A percentile compares a stretch with the other conserved stretches of the same genome.
Evolutionary conservation across 2,888 invertebrate species (phyloP).

Genomic region (Drosophila phalerata): DNA sequence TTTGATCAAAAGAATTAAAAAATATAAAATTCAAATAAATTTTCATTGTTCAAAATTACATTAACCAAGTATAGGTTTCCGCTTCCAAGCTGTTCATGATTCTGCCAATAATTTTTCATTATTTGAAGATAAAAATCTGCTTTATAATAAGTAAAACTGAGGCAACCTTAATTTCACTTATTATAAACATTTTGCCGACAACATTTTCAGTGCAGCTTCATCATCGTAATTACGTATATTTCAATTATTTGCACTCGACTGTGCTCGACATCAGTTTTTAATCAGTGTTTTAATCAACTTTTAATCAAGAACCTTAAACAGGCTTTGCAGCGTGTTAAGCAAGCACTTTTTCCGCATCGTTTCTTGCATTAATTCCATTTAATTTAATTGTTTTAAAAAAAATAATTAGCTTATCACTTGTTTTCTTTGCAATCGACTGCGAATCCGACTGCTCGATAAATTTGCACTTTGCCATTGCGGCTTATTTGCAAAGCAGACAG

Average conservation of each 20-base stretch:
- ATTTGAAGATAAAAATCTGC: background rate
- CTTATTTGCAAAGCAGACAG: slow-evolving; percentile 12
- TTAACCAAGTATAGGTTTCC: no score
- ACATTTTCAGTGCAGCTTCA: slow-evolving; percentile 6
- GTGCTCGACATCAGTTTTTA: background rate
- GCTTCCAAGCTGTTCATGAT: no score
- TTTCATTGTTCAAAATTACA: no score
- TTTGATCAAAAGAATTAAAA: no score
- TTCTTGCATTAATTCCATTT: slow-evolving; percentile 36
- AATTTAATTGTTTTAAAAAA: slow-evolving; percentile 51
- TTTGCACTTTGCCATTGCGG: slow-evolving; percentile 25
- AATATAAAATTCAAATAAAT: no score
- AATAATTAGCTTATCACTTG: slow-evolving; percentile 52
- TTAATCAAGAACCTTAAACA: slow-evolving; percentile 9
- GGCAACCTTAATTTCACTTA: background rate
- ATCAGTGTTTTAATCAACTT: slow-evolving; percentile 13
- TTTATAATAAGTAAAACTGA: background rate
- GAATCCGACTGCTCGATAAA: slow-evolving; percentile 25
- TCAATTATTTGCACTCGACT: slow-evolving; percentile 16
- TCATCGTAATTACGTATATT: background rate
- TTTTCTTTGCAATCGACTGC: slow-evolving; percentile 19
- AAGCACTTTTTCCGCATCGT: slow-evolving; percentile 2
- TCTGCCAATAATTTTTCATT: no score
- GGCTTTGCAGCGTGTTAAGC: background rate
- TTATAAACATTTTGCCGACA: background rate